Evolutionary conservation across 1,140 invertebrate genomes (phyloP), one percentile per base, ranked within the genome.

Genomic region (Panulirus ornatus): DNA sequence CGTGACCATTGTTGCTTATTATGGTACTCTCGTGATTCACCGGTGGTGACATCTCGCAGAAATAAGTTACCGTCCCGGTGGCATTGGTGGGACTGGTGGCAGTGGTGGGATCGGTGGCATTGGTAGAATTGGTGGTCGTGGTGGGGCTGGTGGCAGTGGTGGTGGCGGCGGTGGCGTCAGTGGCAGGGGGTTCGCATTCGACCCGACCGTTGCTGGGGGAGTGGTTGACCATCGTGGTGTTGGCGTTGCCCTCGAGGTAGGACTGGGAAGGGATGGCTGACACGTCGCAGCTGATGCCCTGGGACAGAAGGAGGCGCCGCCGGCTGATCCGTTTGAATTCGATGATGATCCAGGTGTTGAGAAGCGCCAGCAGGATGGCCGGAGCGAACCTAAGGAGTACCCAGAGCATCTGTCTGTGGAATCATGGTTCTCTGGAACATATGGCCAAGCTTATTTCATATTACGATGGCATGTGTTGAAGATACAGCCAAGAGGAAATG

Each of bases 311-410:
- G 0, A 66, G 87, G 5, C 91, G 70, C 19, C 91, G 81, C 2
- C 82, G 75, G 82, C 91, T 91, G 81, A 91, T 91, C 11, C 78
- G 83, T 30, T 91, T 91, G 82, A 91, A 91, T n/a, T 91, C 91
- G 40, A 91, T 66, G 82, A 91, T 91, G 86, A 91, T 91, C 58
- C 87, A 89, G 1, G 91, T 89, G 54, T 91, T 91, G 11, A 91
- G 82, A 51, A 89, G 83, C 5, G 81, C 91, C 38, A 91, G 58
- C 42, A 91, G 66, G n/a, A 91, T 51, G 1, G 91, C 91, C 3
- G 91, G 91, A n/a, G 86, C 91, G 27, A 91, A 83, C 47, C 91
- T 91, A 82, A 93, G 92, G 38, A 11, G 58, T 11, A 38, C 9
- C 36, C 3, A 27, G 42, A 54, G n/a, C n/a, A n/a, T n/a, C n/a